A percentile compares a stretch with the other conserved stretches of the same genome.
Evolutionary conservation across 2,888 invertebrate genomes (phyloP).

Genomic region (Andrena hattorfiana): DNA sequence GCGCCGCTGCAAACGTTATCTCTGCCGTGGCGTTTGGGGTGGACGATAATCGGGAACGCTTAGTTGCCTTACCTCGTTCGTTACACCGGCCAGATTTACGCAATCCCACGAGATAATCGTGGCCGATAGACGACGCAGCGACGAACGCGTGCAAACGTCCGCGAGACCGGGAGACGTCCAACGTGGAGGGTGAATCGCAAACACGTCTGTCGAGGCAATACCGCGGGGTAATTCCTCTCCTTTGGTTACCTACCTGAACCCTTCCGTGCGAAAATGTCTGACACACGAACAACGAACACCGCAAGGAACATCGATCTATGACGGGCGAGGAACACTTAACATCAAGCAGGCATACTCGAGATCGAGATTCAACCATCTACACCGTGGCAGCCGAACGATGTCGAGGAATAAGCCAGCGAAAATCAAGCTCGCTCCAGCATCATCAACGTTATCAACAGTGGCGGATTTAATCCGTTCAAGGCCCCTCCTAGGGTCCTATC

Average conservation of each 20-base stretch:
- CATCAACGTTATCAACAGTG: no score
- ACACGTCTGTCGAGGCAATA: not conserved
- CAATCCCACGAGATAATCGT: slow-evolving; percentile 2
- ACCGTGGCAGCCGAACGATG: not conserved
- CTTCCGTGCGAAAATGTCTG: not conserved
- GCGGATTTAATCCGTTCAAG: no score
- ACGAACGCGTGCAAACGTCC: not conserved
- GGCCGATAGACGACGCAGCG: not conserved
- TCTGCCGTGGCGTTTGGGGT: not conserved
- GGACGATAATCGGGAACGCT: not conserved
- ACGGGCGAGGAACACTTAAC: slow-evolving; percentile 11
- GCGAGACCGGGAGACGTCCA: no score
- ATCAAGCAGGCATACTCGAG: slow-evolving; percentile 24
- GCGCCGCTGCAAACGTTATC: not conserved
- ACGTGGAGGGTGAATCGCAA: not conserved
- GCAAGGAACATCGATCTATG: not conserved
- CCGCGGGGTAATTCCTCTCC: not conserved
- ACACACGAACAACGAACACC: slow-evolving; percentile 8
- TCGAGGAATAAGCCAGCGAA: not conserved
- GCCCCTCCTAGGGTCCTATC: no score
- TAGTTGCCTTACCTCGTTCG: slow-evolving; percentile 51
- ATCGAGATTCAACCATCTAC: not conserved
- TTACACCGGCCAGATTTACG: slow-evolving; percentile 1
- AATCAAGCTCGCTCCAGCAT: not conserved
- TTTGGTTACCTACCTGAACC: not conserved